Evolutionary conservation across 2,797 vertebrate genomes (phyloP).

Genomic region (Amblyraja radiata): DNA sequence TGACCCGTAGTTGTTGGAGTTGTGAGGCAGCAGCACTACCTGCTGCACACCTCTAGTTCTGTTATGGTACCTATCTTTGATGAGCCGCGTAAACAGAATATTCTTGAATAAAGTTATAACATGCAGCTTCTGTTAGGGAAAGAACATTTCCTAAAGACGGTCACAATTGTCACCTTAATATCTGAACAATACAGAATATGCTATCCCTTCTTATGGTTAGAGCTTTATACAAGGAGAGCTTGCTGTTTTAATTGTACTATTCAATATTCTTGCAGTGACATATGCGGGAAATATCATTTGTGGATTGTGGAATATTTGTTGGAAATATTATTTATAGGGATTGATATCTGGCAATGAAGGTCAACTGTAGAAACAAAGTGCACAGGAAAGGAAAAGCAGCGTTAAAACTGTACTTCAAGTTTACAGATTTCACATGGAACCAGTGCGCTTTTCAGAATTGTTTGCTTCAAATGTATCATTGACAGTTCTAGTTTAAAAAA

Average conservation of each 20-base stretch:
- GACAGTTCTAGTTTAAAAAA: not conserved
- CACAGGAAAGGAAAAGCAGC: not conserved
- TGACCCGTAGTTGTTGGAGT: too few relatives aligned
- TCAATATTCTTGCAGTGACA: not conserved
- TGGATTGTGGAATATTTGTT: not conserved
- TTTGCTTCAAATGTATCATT: not conserved
- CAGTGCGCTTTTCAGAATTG: not conserved
- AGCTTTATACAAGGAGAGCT: not conserved
- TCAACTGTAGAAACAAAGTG: not conserved
- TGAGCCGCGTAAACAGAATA: not conserved
- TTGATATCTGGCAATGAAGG: not conserved
- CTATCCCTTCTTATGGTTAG: not conserved
- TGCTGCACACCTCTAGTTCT: too few relatives aligned
- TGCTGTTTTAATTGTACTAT: not conserved
- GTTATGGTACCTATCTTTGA: not conserved
- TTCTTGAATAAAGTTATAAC: not conserved
- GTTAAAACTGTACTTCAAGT: not conserved
- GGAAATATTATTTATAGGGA: not conserved
- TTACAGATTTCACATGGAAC: not conserved
- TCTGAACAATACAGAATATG: not conserved
- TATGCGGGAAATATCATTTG: not conserved
- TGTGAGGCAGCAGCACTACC: too few relatives aligned
- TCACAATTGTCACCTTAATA: not conserved
- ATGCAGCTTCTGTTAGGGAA: not conserved
- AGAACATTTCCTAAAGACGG: not conserved